Conservation (phyloP, 2,113 vertebrate species). For the Mustela lutreola region DNA sequence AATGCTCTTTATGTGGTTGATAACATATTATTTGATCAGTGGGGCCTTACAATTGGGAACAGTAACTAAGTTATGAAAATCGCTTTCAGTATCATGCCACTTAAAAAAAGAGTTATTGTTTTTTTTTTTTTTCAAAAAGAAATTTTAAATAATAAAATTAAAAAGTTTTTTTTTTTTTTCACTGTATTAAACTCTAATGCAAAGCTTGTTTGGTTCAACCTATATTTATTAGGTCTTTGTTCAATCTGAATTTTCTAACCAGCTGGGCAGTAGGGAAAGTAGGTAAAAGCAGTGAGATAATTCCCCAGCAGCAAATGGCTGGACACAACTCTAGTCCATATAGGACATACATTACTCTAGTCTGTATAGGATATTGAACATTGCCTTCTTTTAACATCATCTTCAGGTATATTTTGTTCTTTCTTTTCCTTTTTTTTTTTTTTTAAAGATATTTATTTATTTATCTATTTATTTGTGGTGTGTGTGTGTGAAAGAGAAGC, state of each 20-base stretch:
- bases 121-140: background rate
- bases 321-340: no score
- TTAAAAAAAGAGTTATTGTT: background rate
- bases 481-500: background rate
- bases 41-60: background rate
- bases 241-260: constrained; percentile 27
- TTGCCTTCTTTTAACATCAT: background rate
- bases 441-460: background rate
- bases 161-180: background rate
- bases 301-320: background rate
- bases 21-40: background rate
- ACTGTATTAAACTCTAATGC: background rate
- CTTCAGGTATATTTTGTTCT: background rate
- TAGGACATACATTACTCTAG: background rate
- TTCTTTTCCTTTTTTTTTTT: background rate
- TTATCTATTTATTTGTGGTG: background rate
- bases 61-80: background rate
- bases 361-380: background rate
- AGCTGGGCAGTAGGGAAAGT: background rate
- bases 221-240: background rate
- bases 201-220: background rate
- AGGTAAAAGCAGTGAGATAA: background rate
- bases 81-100: background rate
- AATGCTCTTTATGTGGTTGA: background rate
- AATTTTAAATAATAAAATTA: background rate